A percentile compares a stretch with the other conserved stretches of the same genome.
phyloP scores from a whole-genome alignment of 2,113 vertebrate species.

The Verasper variegatus region DNA sequence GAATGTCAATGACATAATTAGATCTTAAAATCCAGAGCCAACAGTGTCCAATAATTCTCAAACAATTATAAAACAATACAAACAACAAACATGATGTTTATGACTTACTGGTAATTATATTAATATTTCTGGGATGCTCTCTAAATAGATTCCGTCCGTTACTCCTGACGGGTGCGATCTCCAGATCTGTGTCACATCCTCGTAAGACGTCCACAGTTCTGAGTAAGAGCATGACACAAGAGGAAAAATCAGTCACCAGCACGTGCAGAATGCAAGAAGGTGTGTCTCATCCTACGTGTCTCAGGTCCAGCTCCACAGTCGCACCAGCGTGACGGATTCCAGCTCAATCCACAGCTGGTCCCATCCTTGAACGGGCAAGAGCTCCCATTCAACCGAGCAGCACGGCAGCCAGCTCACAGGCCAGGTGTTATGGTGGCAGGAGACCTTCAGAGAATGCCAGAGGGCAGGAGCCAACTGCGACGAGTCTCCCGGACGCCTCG shows the following conservation, averaged over 20 bases:
- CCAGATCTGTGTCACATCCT: slow-evolving; percentile 26
- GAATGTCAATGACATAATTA: not conserved
- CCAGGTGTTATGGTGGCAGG: slow-evolving; percentile 66
- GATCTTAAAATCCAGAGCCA: not conserved
- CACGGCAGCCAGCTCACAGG: slow-evolving; percentile 22
- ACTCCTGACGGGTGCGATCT: slow-evolving; percentile 6
- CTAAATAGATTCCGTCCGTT: slow-evolving; percentile 44
- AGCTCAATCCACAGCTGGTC: slow-evolving; percentile 28
- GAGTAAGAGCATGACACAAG: slow-evolving; percentile 43
- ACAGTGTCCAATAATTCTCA: no score
- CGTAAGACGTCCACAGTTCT: slow-evolving; percentile 29
- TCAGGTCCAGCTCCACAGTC: slow-evolving; percentile 42
- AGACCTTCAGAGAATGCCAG: slow-evolving; percentile 48
- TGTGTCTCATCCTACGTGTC: slow-evolving; percentile 40
- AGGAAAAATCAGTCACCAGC: slow-evolving; percentile 20
- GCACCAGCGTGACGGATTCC: slow-evolving; percentile 70
- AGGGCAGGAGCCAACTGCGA: slow-evolving; percentile 27
- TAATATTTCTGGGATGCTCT: slow-evolving; percentile 58
- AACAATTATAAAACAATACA: no score
- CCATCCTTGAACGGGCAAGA: not conserved
- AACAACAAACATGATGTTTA: not conserved
- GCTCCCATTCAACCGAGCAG: slow-evolving; percentile 18
- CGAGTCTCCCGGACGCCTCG: slow-evolving; percentile 27
- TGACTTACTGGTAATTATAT: slow-evolving; percentile 41
- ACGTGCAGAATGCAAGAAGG: slow-evolving; percentile 40